Percentiles rank a stretch among this genome's conserved stretches.
phyloP scores from a whole-genome alignment of 2,797 vertebrate genomes.

The Danionella dracula region DNA sequence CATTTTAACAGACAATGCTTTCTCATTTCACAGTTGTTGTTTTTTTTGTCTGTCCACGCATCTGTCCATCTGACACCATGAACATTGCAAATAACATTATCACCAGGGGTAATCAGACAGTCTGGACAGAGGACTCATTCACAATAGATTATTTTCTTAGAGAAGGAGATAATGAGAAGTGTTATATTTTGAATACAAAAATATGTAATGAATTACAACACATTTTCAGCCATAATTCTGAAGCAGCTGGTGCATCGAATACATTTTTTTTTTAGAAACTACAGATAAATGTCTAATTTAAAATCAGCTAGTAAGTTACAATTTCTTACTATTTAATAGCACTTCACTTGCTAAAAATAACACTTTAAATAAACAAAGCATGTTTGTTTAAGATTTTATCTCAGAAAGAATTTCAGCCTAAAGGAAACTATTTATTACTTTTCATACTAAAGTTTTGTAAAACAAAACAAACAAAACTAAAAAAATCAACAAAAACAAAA shows the following conservation, averaged over 20 bases:
- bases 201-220: not conserved
- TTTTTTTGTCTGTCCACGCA: not conserved
- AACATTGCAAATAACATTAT: slow-evolving; percentile 27
- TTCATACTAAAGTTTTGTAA: no score
- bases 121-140: slow-evolving; percentile 21
- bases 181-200: slow-evolving; percentile 20
- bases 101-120: slow-evolving; percentile 3
- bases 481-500: no score
- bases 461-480: no score
- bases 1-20: slow-evolving; percentile 32
- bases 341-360: no score
- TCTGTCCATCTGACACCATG: slow-evolving; percentile 9
- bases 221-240: slow-evolving; percentile 17
- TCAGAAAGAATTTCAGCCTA: no score
- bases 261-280: no score
- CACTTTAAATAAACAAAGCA: no score
- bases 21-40: slow-evolving; percentile 11
- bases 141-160: slow-evolving; percentile 19
- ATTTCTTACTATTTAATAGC: no score
- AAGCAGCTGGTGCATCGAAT: slow-evolving; percentile 42
- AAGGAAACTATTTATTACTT: no score
- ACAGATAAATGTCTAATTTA: no score
- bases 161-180: slow-evolving; percentile 34
- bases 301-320: no score
- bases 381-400: no score